Evolutionary conservation across 2,113 vertebrate genomes (phyloP).

Genomic region (Poeciliopsis prolifica): DNA sequence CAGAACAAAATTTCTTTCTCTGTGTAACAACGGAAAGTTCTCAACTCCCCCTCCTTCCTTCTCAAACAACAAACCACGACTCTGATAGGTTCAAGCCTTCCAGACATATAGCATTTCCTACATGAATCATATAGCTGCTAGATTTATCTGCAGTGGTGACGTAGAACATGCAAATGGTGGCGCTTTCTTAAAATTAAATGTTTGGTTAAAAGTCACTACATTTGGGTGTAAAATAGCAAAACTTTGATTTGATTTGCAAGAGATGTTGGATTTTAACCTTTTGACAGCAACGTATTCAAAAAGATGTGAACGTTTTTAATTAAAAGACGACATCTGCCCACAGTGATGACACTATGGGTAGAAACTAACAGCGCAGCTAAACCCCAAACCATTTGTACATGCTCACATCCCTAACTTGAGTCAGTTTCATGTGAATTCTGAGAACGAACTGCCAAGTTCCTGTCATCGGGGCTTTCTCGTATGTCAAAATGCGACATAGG

Average conservation of each 20-base stretch:
- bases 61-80: constrained; percentile 46
- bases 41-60: constrained; percentile 66
- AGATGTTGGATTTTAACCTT: background rate
- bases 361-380: constrained; percentile 43
- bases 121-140: constrained; percentile 14
- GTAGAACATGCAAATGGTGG: constrained; percentile 2
- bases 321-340: constrained; percentile 48
- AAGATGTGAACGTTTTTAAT: constrained; percentile 41
- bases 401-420: constrained; percentile 27
- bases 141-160: constrained; percentile 3
- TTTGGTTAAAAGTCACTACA: background rate
- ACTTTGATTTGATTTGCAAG: background rate
- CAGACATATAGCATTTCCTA: constrained; percentile 33
- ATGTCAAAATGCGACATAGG: constrained; percentile 5
- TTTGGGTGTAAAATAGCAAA: background rate
- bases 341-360: constrained; percentile 53
- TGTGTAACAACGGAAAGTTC: constrained; percentile 78
- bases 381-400: constrained; percentile 18
- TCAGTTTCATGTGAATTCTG: constrained; percentile 57
- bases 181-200: background rate
- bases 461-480: constrained; percentile 28
- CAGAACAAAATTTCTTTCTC: constrained; percentile 74
- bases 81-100: constrained; percentile 31
- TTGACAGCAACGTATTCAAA: constrained; percentile 13
- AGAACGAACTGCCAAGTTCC: constrained; percentile 58